Evolutionary conservation across 2,113 vertebrate species (phyloP).

Genomic region (Apaloderma vittatum): DNA sequence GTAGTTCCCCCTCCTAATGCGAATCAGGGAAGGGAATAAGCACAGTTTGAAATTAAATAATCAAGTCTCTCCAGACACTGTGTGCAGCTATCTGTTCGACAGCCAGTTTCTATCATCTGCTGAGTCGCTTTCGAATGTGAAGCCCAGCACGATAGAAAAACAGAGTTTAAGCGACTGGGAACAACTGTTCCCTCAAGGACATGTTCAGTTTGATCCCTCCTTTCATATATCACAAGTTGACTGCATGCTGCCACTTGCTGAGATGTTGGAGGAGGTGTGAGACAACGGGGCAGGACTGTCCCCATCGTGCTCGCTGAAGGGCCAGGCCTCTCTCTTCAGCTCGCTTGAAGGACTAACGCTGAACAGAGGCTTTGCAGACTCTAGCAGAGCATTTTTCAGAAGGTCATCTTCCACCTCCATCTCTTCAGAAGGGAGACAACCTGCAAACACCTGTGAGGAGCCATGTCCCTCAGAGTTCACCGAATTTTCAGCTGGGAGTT

Average conservation of each 20-base stretch:
- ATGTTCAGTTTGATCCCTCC: background rate
- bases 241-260: conserved; percentile 58
- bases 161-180: background rate
- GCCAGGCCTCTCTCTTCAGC: conserved; percentile 34
- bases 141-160: background rate
- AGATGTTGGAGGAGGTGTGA: conserved; percentile 64
- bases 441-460: conserved; percentile 6
- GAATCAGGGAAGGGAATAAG: conserved; percentile 31
- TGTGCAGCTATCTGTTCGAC: conserved; percentile 25
- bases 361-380: conserved; percentile 69
- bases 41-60: conserved; percentile 18
- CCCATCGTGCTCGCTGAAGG: conserved; percentile 49
- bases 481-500: conserved; percentile 14
- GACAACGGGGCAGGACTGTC: conserved; percentile 61
- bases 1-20: conserved; percentile 1
- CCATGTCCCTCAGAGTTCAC: conserved; percentile 26
- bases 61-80: background rate
- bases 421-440: conserved; percentile 77
- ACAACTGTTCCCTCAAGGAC: background rate
- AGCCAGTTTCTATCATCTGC: conserved; percentile 2
- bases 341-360: conserved; percentile 50
- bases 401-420: conserved; percentile 85
- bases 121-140: background rate
- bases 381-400: conserved; percentile 44
- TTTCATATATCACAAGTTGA: conserved; percentile 78